Conservation (phyloP, 2,113 vertebrate genomes). For the Chrysochloris asiatica region DNA sequence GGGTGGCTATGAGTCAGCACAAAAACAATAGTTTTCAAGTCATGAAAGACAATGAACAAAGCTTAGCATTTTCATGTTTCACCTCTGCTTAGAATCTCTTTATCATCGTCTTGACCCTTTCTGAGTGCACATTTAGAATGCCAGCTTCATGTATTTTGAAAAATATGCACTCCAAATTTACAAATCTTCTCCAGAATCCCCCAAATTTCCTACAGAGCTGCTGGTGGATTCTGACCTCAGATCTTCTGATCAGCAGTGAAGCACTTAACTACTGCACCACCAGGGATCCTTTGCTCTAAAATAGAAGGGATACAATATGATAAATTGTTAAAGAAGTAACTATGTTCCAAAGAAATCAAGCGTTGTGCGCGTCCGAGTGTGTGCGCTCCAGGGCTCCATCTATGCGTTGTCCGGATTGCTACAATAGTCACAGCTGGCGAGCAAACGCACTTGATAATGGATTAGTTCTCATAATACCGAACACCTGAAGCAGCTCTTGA, state of each 20-base stretch:
- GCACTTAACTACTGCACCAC: neutral
- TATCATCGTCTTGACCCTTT: neutral
- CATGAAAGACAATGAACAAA: neutral
- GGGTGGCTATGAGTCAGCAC: no score
- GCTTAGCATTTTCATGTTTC: neutral
- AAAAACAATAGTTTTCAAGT: no score
- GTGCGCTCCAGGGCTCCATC: neutral
- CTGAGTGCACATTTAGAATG: neutral
- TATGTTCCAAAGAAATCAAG: neutral
- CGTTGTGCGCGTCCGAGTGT: neutral
- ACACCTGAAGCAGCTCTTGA: neutral
- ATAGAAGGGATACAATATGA: neutral
- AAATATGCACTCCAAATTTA: neutral
- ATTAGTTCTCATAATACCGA: neutral
- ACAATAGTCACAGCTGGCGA: neutral
- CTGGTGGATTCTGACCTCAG: neutral
- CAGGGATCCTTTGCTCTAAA: neutral
- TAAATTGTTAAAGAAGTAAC: neutral
- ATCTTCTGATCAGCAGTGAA: neutral
- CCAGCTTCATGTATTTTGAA: neutral
- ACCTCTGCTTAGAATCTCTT: conserved; percentile 8
- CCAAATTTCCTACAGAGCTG: neutral
- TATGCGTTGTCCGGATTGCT: neutral
- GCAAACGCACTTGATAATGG: neutral
- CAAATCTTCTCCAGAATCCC: neutral